These are phyloP conservation scores for Apamea epomidion DNA, from an alignment of 2,888 invertebrate genomes.

Conservation along the genomic window DNA sequence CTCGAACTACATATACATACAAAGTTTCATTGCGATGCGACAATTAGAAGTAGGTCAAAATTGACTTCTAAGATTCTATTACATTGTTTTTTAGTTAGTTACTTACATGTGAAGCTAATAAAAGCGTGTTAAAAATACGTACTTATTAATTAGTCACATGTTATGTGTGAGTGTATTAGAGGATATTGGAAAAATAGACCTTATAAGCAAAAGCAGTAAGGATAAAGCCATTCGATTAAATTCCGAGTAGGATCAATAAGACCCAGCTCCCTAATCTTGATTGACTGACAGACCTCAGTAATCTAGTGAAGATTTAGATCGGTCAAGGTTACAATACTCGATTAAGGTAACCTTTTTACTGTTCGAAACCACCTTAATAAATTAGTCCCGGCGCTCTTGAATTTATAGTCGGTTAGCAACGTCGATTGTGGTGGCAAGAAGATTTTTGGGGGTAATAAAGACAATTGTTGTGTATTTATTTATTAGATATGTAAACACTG, in stretches of 20 bases:
- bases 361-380: constrained; percentile 9
- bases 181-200: background rate
- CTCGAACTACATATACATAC: no score
- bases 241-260: constrained; percentile 38
- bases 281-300: constrained; percentile 36
- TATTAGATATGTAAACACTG: background rate
- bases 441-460: background rate
- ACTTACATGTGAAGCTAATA: no score
- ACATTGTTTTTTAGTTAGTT: no score
- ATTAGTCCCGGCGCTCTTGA: constrained; percentile 15
- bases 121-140: no score
- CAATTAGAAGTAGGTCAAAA: no score
- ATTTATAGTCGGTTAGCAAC: background rate
- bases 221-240: constrained; percentile 24
- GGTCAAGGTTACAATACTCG: constrained; percentile 36
- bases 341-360: constrained; percentile 25
- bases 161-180: background rate
- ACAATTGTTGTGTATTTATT: background rate
- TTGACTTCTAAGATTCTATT: no score
- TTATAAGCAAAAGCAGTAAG: background rate
- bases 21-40: no score
- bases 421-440: background rate
- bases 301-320: constrained; percentile 47
- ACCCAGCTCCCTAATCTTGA: constrained; percentile 44
- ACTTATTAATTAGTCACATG: background rate